Percentiles rank a stretch among this genome's conserved stretches.
Conservation (phyloP, 2,888 invertebrate species). For the Diplolepis rosae region DNA sequence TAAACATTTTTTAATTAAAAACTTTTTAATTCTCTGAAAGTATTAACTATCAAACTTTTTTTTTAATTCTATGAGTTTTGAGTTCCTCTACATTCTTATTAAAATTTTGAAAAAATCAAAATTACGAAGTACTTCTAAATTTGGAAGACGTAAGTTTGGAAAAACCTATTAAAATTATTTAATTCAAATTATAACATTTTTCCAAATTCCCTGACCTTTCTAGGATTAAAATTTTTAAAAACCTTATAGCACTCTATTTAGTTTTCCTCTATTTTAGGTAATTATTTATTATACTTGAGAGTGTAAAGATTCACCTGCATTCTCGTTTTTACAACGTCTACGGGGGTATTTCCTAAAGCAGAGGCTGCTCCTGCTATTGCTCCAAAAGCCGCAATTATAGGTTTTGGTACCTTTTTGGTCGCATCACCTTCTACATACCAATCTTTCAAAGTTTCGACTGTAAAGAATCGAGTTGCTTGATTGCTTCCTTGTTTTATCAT, state of each 20-base stretch:
- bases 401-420: constrained; percentile 88
- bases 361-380: constrained; percentile 96
- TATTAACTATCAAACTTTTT: too few relatives aligned
- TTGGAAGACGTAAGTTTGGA: too few relatives aligned
- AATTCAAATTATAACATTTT: too few relatives aligned
- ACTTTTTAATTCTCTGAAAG: too few relatives aligned
- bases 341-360: constrained; percentile 98
- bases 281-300: constrained; percentile 9
- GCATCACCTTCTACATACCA: constrained; percentile 91
- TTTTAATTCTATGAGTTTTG: too few relatives aligned
- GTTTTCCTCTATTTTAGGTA: neutral
- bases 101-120: too few relatives aligned
- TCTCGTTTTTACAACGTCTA: constrained; percentile 98
- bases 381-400: constrained; percentile 93
- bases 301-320: constrained; percentile 82
- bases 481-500: constrained; percentile 98
- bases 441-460: constrained; percentile 96
- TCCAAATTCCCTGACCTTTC: constrained; percentile 4
- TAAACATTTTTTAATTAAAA: too few relatives aligned
- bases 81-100: too few relatives aligned
- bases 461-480: constrained; percentile 98
- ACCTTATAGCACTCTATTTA: too few relatives aligned
- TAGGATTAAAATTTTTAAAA: too few relatives aligned
- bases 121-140: too few relatives aligned
- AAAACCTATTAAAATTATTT: too few relatives aligned